phyloP scores from a whole-genome alignment of 2,797 vertebrate genomes.

The Liparis tanakae region DNA sequence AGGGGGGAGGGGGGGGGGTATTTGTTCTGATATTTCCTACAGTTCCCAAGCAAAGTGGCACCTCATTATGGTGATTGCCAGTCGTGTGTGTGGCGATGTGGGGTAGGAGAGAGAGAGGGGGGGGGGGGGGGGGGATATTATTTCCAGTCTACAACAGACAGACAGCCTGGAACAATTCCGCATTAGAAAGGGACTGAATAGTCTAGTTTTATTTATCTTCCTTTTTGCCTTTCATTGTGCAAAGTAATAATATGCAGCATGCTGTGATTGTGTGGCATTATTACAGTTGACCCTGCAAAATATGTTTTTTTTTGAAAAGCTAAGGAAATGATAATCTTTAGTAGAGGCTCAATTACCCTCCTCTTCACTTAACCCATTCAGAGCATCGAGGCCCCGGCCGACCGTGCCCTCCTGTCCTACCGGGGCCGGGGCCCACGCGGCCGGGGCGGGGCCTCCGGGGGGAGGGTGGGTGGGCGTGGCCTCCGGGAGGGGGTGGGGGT shows the following conservation, averaged over 20 bases:
- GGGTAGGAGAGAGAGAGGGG: constrained; percentile 3
- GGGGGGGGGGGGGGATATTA: not conserved
- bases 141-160: constrained; percentile 20
- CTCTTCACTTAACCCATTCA: constrained; percentile 59
- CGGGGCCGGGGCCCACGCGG: constrained; percentile 22
- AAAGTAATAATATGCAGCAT: constrained; percentile 14
- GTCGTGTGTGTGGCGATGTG: constrained; percentile 26
- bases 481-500: constrained; percentile 49
- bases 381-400: constrained; percentile 17
- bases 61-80: constrained; percentile 63
- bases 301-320: too few relatives aligned
- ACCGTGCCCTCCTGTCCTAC: constrained; percentile 26
- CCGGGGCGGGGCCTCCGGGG: constrained; percentile 61
- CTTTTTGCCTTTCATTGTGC: constrained; percentile 16
- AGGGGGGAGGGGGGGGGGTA: too few relatives aligned
- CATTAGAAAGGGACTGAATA: constrained; percentile 49
- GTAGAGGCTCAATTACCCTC: constrained; percentile 26
- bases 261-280: constrained; percentile 8
- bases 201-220: not conserved
- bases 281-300: constrained; percentile 20
- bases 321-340: constrained; percentile 14
- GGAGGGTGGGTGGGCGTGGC: constrained; percentile 73
- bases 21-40: constrained; percentile 49
- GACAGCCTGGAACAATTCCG: constrained; percentile 49
- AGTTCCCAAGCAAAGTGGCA: constrained; percentile 50